phyloP scores from a whole-genome alignment of 2,797 vertebrate species.

The Falco biarmicus region DNA sequence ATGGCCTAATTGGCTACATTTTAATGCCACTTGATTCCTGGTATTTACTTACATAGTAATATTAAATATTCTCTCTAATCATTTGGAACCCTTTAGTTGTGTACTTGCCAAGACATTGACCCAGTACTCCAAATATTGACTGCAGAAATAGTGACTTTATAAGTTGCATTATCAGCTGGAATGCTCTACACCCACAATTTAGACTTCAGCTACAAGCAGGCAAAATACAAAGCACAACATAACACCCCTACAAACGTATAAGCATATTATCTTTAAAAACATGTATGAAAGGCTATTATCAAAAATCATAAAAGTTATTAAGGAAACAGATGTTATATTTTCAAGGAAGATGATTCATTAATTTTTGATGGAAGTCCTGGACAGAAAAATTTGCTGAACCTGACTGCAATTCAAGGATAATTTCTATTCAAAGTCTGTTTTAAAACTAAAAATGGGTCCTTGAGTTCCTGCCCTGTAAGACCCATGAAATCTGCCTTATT shows the following conservation, averaged over 20 bases:
- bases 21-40: slow-evolving; percentile 7
- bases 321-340: not conserved
- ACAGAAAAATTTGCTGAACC: not conserved
- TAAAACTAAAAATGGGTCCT: not conserved
- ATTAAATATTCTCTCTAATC: not conserved
- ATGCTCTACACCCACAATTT: not conserved
- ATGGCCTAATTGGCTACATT: not conserved
- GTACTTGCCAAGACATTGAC: not conserved
- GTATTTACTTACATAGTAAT: not conserved
- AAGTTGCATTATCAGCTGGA: not conserved
- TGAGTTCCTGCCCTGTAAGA: not conserved
- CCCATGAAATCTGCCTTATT: not conserved
- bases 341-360: not conserved
- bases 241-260: not conserved
- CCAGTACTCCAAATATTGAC: not conserved
- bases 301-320: not conserved
- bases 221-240: not conserved
- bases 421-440: not conserved
- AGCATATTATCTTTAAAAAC: not conserved
- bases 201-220: not conserved
- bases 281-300: not conserved
- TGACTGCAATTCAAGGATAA: not conserved
- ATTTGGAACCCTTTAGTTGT: not conserved
- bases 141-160: not conserved
- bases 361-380: not conserved